Conservation (phyloP, 2,113 vertebrate genomes). For the Pterocles gutturalis region DNA sequence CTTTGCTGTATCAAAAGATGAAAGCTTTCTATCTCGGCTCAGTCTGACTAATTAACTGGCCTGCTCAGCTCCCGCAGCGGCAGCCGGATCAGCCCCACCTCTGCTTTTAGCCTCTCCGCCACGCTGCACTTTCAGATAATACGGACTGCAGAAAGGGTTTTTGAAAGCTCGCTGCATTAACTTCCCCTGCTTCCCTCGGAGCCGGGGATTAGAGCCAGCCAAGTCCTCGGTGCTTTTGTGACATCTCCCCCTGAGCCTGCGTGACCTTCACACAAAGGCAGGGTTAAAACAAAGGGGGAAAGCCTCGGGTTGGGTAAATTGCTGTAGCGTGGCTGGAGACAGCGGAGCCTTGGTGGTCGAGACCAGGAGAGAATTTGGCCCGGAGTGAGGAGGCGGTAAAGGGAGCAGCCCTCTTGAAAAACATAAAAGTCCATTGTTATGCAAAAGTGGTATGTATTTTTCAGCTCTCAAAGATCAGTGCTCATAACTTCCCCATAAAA, state of each 20-base stretch:
- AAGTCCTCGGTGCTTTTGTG: neutral
- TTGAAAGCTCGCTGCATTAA: neutral
- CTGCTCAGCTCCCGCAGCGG: neutral
- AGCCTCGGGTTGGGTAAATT: neutral
- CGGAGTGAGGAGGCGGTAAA: neutral
- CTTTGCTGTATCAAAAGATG: neutral
- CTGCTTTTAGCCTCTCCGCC: neutral
- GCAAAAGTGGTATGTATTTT: neutral
- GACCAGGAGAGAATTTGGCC: neutral
- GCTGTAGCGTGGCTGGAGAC: neutral
- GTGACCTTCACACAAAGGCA: neutral
- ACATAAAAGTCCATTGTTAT: neutral
- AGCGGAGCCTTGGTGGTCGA: rapidly evolving
- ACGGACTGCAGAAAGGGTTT: rapidly evolving
- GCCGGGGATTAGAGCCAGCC: neutral
- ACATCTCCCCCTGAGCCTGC: neutral
- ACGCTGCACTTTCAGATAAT: neutral
- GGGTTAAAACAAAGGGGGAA: neutral
- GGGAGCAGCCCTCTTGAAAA: neutral
- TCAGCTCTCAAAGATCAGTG: neutral
- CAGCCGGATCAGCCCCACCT: neutral
- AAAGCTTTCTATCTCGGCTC: neutral
- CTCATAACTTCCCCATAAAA: neutral
- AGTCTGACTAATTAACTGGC: neutral
- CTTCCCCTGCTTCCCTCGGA: neutral